These are phyloP conservation scores for Synanthedon tipuliformis DNA, from an alignment of 2,888 invertebrate species.

Conservation along the genomic window DNA sequence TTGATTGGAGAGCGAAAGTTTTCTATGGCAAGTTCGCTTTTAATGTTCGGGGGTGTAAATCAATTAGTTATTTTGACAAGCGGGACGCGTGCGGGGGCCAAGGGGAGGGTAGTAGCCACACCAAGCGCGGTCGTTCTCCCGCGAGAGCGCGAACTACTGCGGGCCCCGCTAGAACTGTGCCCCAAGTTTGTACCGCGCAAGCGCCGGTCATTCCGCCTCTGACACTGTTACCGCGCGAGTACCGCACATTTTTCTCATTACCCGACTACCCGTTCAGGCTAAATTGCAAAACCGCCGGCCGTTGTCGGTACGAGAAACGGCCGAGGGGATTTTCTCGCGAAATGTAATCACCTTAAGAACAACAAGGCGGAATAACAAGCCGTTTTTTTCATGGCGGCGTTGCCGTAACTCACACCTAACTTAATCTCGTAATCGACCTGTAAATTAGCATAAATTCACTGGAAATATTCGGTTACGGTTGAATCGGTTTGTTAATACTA, in stretches of 20 bases:
- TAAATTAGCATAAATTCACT: slow-evolving; percentile 34
- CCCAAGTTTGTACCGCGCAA: slow-evolving; percentile 16
- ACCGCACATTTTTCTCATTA: slow-evolving; percentile 56
- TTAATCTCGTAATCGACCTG: slow-evolving; percentile 41
- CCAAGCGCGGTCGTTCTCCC: slow-evolving; percentile 11
- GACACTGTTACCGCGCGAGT: slow-evolving; percentile 7
- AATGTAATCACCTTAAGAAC: neutral
- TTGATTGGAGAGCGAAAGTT: slow-evolving; percentile 18
- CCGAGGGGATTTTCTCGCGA: slow-evolving; percentile 17
- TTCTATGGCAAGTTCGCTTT: slow-evolving; percentile 21
- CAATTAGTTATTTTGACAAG: slow-evolving; percentile 56
- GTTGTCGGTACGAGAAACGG: slow-evolving; percentile 20
- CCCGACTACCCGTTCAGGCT: slow-evolving; percentile 44
- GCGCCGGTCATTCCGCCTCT: slow-evolving; percentile 30
- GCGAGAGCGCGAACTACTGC: slow-evolving; percentile 21
- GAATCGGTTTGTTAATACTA: too few relatives aligned
- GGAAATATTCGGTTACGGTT: neutral
- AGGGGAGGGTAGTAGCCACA: slow-evolving; percentile 26
- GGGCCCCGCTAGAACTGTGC: slow-evolving; percentile 27
- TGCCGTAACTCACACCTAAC: slow-evolving; percentile 38
- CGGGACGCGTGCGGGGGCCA: slow-evolving; percentile 22
- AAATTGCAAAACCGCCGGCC: slow-evolving; percentile 60
- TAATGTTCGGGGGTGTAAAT: slow-evolving; percentile 42
- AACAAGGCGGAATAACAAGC: neutral
- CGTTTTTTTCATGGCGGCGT: slow-evolving; percentile 3